A percentile compares a stretch with the other conserved stretches of the same genome.
Evolutionary conservation across 2,797 vertebrate species (phyloP).

Genomic region (Brachyrhaphis roseni): DNA sequence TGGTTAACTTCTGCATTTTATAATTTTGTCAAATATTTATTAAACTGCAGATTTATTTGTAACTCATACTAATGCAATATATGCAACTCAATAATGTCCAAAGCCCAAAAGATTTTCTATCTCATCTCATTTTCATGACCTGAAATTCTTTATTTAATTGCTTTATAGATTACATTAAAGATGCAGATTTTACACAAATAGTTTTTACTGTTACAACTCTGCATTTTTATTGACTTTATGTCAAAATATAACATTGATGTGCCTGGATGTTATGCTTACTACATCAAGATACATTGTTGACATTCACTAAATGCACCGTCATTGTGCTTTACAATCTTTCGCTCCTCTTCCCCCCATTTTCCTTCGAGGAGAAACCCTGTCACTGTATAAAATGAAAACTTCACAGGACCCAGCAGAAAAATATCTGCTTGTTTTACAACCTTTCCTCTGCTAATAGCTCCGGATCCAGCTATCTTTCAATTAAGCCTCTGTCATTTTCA

Average conservation of each 20-base stretch:
- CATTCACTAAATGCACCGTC: background rate
- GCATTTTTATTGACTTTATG: background rate
- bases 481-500: conserved; percentile 58
- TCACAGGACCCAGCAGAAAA: conserved; percentile 70
- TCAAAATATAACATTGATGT: background rate
- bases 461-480: conserved; percentile 64
- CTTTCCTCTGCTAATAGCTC: conserved; percentile 63
- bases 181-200: background rate
- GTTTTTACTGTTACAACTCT: background rate
- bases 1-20: background rate
- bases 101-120: background rate
- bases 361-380: conserved; percentile 34
- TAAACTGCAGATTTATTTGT: background rate
- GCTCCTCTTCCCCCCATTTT: conserved; percentile 24
- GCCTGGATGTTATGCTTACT: conserved; percentile 2
- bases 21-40: background rate
- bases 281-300: background rate
- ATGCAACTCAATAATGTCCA: background rate
- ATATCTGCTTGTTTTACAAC: conserved; percentile 79
- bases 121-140: background rate
- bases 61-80: background rate
- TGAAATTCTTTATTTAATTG: background rate
- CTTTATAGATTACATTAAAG: background rate
- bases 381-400: conserved; percentile 66
- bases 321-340: conserved; percentile 7